phyloP scores from a whole-genome alignment of 2,888 invertebrate genomes.

The Melanargia galathea region DNA sequence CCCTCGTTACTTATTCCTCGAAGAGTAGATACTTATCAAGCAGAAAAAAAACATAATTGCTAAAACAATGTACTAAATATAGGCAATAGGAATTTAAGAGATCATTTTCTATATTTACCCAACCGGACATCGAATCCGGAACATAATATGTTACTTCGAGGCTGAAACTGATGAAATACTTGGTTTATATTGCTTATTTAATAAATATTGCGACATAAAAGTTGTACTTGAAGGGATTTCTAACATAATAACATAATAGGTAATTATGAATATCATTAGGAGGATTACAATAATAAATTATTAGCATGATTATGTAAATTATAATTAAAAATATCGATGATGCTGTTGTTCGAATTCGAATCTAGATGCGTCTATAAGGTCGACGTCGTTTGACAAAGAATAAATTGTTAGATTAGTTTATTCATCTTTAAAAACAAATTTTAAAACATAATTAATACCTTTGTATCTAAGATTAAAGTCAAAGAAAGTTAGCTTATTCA shows the following conservation, averaged over 20 bases:
- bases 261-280: too few relatives aligned
- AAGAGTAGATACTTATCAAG: too few relatives aligned
- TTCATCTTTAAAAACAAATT: too few relatives aligned
- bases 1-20: too few relatives aligned
- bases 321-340: too few relatives aligned
- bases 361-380: neutral
- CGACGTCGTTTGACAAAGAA: neutral
- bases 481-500: too few relatives aligned
- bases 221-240: constrained; percentile 2
- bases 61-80: too few relatives aligned
- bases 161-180: constrained; percentile 1
- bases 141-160: neutral
- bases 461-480: too few relatives aligned
- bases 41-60: too few relatives aligned
- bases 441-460: too few relatives aligned
- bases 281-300: too few relatives aligned
- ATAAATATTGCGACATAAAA: constrained; percentile 1
- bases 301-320: constrained; percentile 2
- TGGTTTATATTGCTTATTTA: constrained; percentile 5
- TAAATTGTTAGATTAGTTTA: neutral
- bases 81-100: neutral
- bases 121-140: neutral
- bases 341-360: too few relatives aligned
- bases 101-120: neutral
- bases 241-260: neutral